Evolutionary conservation across 2,797 vertebrate species (phyloP).

Genomic region (Amblyopsis hoosieri): DNA sequence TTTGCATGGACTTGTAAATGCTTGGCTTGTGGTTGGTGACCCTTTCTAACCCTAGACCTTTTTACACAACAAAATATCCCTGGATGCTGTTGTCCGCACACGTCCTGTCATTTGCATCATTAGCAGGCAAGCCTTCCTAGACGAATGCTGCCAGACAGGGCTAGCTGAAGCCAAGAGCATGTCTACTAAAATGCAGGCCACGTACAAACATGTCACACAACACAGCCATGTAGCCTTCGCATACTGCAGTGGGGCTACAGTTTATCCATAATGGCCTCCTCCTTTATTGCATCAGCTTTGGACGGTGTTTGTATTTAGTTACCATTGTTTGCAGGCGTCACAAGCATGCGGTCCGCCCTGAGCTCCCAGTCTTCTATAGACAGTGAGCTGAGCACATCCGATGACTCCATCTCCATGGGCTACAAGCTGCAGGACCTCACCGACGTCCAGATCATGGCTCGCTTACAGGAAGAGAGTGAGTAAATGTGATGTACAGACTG

Average conservation of each 20-base stretch:
- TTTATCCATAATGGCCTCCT: neutral
- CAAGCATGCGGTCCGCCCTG: constrained; percentile 82
- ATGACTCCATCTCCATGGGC: constrained; percentile 95
- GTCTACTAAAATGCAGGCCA: neutral
- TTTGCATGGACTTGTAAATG: constrained; percentile 62
- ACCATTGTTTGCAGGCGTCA: constrained; percentile 69
- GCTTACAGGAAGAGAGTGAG: constrained; percentile 92
- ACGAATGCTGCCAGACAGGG: constrained; percentile 8
- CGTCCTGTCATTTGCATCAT: constrained; percentile 18
- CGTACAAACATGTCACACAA: constrained; percentile 3
- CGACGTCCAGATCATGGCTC: constrained; percentile 94
- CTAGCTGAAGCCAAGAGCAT: constrained; percentile 1
- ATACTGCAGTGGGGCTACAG: no score
- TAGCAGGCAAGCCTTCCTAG: constrained; percentile 16
- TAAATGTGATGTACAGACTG: constrained; percentile 23
- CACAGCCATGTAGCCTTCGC: no score
- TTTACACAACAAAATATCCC: constrained; percentile 56
- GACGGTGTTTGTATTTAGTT: constrained; percentile 1
- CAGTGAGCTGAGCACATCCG: constrained; percentile 91
- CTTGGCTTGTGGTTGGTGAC: constrained; percentile 49
- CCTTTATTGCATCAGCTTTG: neutral
- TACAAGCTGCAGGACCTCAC: constrained; percentile 94
- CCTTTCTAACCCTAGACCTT: constrained; percentile 50
- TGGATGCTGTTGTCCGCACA: constrained; percentile 37
- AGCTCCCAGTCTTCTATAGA: constrained; percentile 94